Evolutionary conservation across 2,113 vertebrate genomes (phyloP).

Genomic region (Motacilla tschutschensis): DNA sequence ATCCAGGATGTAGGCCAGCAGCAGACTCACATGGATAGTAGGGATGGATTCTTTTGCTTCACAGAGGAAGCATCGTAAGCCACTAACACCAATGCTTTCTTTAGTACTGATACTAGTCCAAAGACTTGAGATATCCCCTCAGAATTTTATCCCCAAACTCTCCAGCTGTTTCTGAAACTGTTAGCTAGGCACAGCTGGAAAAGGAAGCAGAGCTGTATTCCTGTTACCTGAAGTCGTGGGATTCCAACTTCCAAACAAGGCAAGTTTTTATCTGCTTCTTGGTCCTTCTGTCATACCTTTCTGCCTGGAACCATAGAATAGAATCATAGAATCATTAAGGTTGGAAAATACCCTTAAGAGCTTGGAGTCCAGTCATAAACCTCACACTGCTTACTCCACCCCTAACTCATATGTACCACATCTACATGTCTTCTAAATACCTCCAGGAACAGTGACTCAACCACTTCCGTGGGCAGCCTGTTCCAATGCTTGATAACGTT

Average conservation of each 20-base stretch:
- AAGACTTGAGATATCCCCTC: neutral
- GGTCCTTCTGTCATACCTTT: neutral
- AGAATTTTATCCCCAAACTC: neutral
- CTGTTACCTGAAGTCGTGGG: neutral
- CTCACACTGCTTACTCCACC: neutral
- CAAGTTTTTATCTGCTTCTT: neutral
- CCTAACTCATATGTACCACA: neutral
- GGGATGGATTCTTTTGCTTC: neutral
- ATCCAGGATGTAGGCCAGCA: neutral
- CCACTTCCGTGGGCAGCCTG: neutral
- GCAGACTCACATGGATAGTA: neutral
- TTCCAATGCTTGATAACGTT: neutral
- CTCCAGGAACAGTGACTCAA: neutral
- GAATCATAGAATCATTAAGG: neutral
- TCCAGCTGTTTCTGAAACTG: neutral
- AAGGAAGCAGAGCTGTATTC: neutral
- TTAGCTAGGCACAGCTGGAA: neutral
- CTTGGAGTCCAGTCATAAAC: neutral
- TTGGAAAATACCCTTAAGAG: neutral
- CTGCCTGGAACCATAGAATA: neutral
- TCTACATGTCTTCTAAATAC: neutral
- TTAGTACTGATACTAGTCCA: neutral
- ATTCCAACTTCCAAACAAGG: neutral
- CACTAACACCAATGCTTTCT: neutral
- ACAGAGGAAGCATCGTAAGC: neutral